Conservation (phyloP, 1,140 invertebrate species). For the Drosophila pseudoananassae region DNA sequence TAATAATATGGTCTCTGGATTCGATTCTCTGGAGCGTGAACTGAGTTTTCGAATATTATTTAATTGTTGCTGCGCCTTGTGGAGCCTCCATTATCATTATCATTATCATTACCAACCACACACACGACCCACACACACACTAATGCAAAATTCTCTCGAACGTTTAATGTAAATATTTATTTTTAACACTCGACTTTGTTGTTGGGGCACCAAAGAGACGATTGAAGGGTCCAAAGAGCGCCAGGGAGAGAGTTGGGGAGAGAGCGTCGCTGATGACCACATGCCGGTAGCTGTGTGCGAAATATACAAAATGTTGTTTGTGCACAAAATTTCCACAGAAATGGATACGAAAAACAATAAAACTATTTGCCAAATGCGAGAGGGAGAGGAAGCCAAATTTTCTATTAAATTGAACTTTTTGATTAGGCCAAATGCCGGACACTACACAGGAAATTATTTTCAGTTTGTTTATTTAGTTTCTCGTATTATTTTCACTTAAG, state of each 20-base stretch:
- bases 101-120: slow-evolving; percentile 35
- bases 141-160: slow-evolving; percentile 27
- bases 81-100: slow-evolving; percentile 34
- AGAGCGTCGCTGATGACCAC: slow-evolving; percentile 43
- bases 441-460: not conserved
- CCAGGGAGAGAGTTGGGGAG: slow-evolving; percentile 20
- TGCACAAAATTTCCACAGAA: slow-evolving; percentile 37
- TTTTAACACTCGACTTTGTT: slow-evolving; percentile 32
- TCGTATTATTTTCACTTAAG: not conserved
- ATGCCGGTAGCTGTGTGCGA: slow-evolving; percentile 66
- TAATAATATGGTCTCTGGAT: slow-evolving; percentile 2
- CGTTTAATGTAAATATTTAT: slow-evolving; percentile 63
- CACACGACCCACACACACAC: not conserved
- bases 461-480: not conserved
- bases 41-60: slow-evolving; percentile 21
- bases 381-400: slow-evolving; percentile 3
- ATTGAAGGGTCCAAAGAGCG: slow-evolving; percentile 1
- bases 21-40: slow-evolving; percentile 16
- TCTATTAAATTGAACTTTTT: slow-evolving; percentile 42
- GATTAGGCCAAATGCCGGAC: slow-evolving; percentile 32
- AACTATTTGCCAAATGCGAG: slow-evolving; percentile 6
- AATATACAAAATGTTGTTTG: slow-evolving; percentile 29
- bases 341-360: slow-evolving; percentile 15
- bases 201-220: slow-evolving; percentile 12
- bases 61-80: slow-evolving; percentile 8